A percentile compares a stretch with the other conserved stretches of the same genome.
phyloP scores from a whole-genome alignment of 2,888 invertebrate genomes.

The Abrostola tripartita region DNA sequence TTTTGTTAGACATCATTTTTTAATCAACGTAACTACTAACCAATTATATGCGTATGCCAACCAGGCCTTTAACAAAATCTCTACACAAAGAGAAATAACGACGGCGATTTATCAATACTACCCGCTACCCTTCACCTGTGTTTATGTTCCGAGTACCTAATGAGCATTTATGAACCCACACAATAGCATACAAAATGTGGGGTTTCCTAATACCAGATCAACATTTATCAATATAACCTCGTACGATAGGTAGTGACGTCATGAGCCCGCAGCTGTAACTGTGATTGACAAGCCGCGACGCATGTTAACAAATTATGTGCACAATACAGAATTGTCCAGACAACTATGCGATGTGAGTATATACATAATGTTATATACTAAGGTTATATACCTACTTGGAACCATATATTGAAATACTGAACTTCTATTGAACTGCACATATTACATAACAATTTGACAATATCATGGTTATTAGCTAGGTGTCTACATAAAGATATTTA shows the following conservation, averaged over 20 bases:
- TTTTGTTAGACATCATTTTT: neutral
- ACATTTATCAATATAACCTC: neutral
- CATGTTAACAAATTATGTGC: constrained; percentile 15
- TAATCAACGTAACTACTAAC: neutral
- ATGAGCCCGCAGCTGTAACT: constrained; percentile 3
- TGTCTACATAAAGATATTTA: too few relatives aligned
- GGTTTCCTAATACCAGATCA: neutral
- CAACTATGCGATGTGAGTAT: neutral
- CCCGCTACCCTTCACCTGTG: constrained; percentile 17
- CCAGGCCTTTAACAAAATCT: neutral
- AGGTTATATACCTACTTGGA: too few relatives aligned
- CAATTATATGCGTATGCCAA: neutral
- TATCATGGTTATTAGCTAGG: too few relatives aligned
- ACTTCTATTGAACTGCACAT: too few relatives aligned
- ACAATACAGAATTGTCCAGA: neutral
- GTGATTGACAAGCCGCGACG: constrained; percentile 15
- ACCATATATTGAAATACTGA: too few relatives aligned
- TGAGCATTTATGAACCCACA: constrained; percentile 30
- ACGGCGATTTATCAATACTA: constrained; percentile 11
- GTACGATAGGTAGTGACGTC: neutral
- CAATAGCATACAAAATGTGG: constrained; percentile 4
- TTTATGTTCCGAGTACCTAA: constrained; percentile 34
- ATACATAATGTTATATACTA: too few relatives aligned
- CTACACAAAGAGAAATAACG: constrained; percentile 9
- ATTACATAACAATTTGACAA: too few relatives aligned